Evolutionary conservation across 2,888 invertebrate genomes (phyloP), one percentile per base, ranked within the genome.

Genomic region (Parnassius apollo): DNA sequence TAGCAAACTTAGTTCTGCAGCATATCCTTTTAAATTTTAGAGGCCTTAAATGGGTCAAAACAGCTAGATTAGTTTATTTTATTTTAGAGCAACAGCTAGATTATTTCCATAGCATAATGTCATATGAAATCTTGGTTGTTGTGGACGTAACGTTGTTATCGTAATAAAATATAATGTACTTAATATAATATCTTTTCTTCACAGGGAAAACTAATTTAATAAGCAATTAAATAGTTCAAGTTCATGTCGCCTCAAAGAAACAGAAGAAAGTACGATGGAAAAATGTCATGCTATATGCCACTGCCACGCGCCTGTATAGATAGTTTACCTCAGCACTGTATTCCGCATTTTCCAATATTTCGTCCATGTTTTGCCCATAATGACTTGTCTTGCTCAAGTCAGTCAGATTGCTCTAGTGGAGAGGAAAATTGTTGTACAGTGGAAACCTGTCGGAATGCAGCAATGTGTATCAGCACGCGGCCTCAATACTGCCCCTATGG

Each of bases 301-400:
- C 11, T 65, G 35, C 66, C 65, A 3, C 61, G 70, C 11, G 65
- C 67, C 18, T 73, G 70, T 53, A 49, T 73, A 44, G 68, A 68
- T 42, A 69, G 71, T 59, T 4, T 65, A 56, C 61, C 65, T 25
- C 58, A 63, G 44, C 25, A 59, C 58, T 55, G 63, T 59, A 53
- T 64, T 53, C 59, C 59, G 9, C 60, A 52, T 48, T 51, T 45
- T 57, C 61, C 51, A 18, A 22, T 13, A 42, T 56, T 42, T 53
- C 59, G 42, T 13, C 61, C 48, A 42, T 61, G 46, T 50, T 59
- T 61, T 8, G 50, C 35, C 11, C 35, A 53, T 12, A 50, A 46
- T 22, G 50, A 44, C 18, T 4, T 42, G 10, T 42, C 50, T 22
- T 4, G n/a, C 50, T 63, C 63, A 11, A 63, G 63, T 42, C 59